Base-by-base conservation (phyloP, 1,140 invertebrate genomes). In the Antheraea mylitta region DNA sequence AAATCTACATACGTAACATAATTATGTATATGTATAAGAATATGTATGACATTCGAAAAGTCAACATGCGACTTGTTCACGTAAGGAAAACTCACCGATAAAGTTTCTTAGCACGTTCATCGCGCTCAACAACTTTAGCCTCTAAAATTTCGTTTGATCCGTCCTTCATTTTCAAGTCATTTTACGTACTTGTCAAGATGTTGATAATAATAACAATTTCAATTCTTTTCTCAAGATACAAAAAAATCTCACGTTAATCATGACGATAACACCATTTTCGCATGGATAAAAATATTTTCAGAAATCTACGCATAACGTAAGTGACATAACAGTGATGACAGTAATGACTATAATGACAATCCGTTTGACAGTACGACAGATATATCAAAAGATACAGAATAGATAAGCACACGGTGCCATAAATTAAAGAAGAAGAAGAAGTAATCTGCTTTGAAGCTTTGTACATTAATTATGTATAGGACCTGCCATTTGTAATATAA, bases 131-230 rank as follows among this genome's bases (percentile, higher is more conserved):
- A 80, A 80, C 75, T 81, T 85, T 89, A 70, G 81, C 76, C 76
- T 89, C 87, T 70, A 81, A 81, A 79, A 76, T 75, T 74, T 90
- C 89, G 80, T 80, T 78, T 71, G 72, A 81, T 78, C 78, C 88
- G 82, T 86, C 86, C 79, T 83, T 90, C 89, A 91, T 91, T 83
- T 89, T 91, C 87, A 91, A 85, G 87, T 85, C 89, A 91, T 91
- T 87, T 84, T 89, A 82, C 63, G 6, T 75, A 79, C 81, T 82
- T 77, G 78, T 86, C 84, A 91, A 87, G 84, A 85, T 76, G 71
- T 87, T 81, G 74, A 76, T 82, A 75, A 72, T 16, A 81, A 77
- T 77, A 77, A 80, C 64, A 75, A 64, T 74, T 79, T 62, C 71
- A 69, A 72, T 67, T 61, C 65, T 61, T 76, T 77, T 66, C 45